Percentiles rank a stretch among this genome's conserved stretches.
Evolutionary conservation across 2,797 vertebrate genomes (phyloP).

Genomic region (Vultur gryphus): DNA sequence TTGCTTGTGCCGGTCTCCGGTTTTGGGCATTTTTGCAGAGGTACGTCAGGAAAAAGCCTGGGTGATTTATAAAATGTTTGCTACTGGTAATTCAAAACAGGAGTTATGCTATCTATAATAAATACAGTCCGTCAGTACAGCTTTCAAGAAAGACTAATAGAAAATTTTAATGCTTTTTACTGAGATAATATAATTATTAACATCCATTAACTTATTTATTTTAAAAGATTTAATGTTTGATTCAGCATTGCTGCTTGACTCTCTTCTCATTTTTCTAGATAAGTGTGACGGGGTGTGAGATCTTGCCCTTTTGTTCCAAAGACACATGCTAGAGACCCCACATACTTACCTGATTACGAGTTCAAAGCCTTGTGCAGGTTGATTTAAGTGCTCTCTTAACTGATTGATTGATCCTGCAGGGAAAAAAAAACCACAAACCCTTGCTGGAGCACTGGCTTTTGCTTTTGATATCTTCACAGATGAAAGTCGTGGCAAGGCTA

Average conservation of each 20-base stretch:
- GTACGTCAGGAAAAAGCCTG: background rate
- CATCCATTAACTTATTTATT: slow-evolving; percentile 42
- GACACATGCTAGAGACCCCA: background rate
- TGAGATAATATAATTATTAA: slow-evolving; percentile 50
- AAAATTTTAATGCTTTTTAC: slow-evolving; percentile 17
- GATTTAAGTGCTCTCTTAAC: slow-evolving; percentile 38
- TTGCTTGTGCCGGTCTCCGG: slow-evolving; percentile 23
- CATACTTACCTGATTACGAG: slow-evolving; percentile 32
- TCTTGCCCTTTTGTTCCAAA: slow-evolving; percentile 44
- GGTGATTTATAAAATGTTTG: background rate
- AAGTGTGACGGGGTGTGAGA: background rate
- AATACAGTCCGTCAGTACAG: background rate
- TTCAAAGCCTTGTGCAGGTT: slow-evolving; percentile 36
- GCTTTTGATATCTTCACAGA: slow-evolving; percentile 26
- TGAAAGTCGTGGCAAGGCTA: slow-evolving; percentile 7
- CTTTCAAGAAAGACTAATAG: slow-evolving; percentile 25
- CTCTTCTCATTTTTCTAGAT: slow-evolving; percentile 40
- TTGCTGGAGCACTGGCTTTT: background rate
- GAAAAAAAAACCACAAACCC: background rate
- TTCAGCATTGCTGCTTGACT: background rate
- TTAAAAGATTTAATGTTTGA: slow-evolving; percentile 31
- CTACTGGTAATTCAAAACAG: slow-evolving; percentile 41
- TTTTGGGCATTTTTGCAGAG: slow-evolving; percentile 30
- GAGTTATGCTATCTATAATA: slow-evolving; percentile 17
- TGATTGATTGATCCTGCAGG: slow-evolving; percentile 23